These are phyloP conservation scores for Micoletzkya japonica DNA, from an alignment of 2,888 invertebrate genomes.

Conservation along the genomic window DNA sequence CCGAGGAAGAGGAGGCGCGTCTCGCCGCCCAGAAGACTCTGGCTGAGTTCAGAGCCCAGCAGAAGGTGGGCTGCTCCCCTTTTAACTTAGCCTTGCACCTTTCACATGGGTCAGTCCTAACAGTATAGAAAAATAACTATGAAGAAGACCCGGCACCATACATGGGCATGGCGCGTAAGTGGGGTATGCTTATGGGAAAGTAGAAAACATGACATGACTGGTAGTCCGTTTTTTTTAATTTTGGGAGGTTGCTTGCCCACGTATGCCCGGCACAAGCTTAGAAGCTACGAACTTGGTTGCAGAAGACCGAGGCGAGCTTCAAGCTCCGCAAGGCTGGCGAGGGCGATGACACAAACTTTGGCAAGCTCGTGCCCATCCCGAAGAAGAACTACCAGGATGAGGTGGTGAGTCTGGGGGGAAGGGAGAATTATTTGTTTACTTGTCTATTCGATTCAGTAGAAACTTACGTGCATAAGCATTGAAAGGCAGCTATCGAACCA, in stretches of 20 bases:
- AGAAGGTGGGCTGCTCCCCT: constrained; percentile 32
- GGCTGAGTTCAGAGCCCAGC: constrained; percentile 52
- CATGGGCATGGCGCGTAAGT: too few species aligned
- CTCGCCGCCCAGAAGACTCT: constrained; percentile 59
- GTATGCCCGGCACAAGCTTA: too few species aligned
- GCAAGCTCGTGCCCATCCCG: constrained; percentile 32
- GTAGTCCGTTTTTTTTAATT: too few species aligned
- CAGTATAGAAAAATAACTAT: too few species aligned
- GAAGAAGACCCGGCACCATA: too few species aligned
- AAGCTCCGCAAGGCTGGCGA: constrained; percentile 57
- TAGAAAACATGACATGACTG: too few species aligned
- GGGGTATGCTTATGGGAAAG: too few species aligned
- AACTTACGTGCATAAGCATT: not conserved
- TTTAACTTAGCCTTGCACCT: not conserved
- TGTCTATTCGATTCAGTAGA: too few species aligned
- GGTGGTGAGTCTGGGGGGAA: constrained; percentile 10
- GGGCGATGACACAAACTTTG: constrained; percentile 44
- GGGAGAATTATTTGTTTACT: too few species aligned
- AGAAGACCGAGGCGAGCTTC: constrained; percentile 49
- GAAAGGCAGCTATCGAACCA: not conserved
- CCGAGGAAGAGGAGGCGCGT: constrained; percentile 43
- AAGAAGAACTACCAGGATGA: constrained; percentile 28
- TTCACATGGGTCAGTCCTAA: too few species aligned
- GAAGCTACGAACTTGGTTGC: not conserved
- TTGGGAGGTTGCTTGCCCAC: too few species aligned